These are phyloP conservation scores for Carcharodon carcharias DNA, from an alignment of 2,797 vertebrate genomes.

Conservation along the genomic window DNA sequence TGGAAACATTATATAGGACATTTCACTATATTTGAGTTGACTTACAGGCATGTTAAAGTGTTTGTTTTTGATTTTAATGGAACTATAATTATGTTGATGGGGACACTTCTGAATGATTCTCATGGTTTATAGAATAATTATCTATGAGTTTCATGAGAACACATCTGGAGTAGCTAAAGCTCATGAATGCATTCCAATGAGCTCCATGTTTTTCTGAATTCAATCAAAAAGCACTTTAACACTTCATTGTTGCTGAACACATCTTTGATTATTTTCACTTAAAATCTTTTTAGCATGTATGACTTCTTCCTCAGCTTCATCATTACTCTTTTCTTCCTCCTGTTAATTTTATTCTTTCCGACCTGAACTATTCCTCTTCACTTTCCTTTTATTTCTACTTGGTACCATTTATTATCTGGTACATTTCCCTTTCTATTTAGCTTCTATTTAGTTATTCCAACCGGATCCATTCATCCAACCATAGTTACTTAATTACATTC, in stretches of 20 bases:
- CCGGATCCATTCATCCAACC: background rate
- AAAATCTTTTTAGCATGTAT: background rate
- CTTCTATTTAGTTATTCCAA: background rate
- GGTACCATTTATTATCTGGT: no score
- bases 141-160: background rate
- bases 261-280: background rate
- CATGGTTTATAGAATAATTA: background rate
- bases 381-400: background rate
- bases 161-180: background rate
- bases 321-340: background rate
- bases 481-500: background rate
- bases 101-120: background rate
- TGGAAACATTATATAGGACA: background rate
- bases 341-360: background rate
- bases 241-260: background rate
- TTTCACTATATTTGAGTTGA: background rate
- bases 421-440: background rate
- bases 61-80: background rate
- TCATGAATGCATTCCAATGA: background rate
- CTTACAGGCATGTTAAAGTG: background rate
- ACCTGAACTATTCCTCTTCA: background rate
- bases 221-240: background rate
- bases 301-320: background rate
- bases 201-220: background rate
- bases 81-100: background rate